These are phyloP conservation scores for Colostygia pectinataria DNA, from an alignment of 2,888 invertebrate genomes.

Conservation along the genomic window DNA sequence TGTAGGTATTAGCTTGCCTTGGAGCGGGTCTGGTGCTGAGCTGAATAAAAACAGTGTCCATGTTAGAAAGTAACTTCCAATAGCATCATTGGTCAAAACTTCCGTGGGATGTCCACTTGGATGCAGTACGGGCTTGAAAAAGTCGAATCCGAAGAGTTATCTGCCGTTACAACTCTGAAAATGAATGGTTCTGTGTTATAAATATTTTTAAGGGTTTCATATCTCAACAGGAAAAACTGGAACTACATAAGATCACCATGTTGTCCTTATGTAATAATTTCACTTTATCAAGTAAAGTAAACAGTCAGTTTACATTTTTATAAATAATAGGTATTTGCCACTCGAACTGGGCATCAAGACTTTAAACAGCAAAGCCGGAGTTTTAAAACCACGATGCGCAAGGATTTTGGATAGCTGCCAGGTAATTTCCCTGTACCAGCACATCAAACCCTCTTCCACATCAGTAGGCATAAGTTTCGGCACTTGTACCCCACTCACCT, in stretches of 20 bases:
- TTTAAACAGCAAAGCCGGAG: too few species aligned
- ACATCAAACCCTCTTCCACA: constrained; percentile 18
- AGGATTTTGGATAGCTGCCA: constrained; percentile 14
- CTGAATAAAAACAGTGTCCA: too few species aligned
- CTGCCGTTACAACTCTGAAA: constrained; percentile 48
- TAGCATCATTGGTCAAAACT: constrained; percentile 47
- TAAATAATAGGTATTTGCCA: too few species aligned
- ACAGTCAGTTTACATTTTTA: too few species aligned
- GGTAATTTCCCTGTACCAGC: constrained; percentile 11
- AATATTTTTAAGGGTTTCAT: too few species aligned
- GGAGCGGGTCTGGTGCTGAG: too few species aligned
- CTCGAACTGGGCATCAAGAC: too few species aligned
- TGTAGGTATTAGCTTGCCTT: too few species aligned
- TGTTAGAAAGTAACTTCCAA: constrained; percentile 45
- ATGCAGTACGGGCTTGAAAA: constrained; percentile 47
- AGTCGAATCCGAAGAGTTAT: constrained; percentile 48
- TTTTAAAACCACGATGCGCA: neutral
- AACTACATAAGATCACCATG: too few species aligned
- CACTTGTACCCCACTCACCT: constrained; percentile 41
- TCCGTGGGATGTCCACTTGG: constrained; percentile 50
- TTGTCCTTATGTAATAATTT: too few species aligned
- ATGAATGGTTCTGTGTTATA: constrained; percentile 13
- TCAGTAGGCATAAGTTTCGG: constrained; percentile 17
- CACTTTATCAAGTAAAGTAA: too few species aligned
- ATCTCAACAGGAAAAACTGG: too few species aligned